Evolutionary conservation across 2,797 vertebrate genomes (phyloP), one percentile per base, ranked within the genome.

Genomic region (Tenualosa ilisha): DNA sequence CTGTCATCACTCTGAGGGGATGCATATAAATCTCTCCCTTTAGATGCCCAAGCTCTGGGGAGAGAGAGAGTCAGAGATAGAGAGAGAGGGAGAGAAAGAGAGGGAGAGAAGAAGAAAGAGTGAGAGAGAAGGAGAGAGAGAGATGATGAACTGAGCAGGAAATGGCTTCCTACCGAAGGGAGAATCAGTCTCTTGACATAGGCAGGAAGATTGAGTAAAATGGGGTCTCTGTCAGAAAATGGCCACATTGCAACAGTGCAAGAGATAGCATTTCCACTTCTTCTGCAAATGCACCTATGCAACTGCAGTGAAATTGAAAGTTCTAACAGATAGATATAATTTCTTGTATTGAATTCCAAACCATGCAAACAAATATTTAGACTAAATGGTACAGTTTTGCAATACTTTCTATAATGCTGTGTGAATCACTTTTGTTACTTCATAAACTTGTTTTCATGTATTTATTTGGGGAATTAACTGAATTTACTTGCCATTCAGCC

Each of bases 1-100:
- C 94, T 94, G 93, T 93, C 93, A 95, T 96, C 94, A 93, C 89
- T 91, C 89, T 88, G 90, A 94, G 92, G 93, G 92, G 93, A 93
- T 94, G 93, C 93, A 93, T 94, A 94, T 95, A 94, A 95, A 95
- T 96, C 88, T 92, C 86, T 85, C 90, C 84, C 61, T 91, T 90
- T 89, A 92, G 88, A 89, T 92, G 91, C 90, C 92, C 93, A 93
- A 91, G 93, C 92, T 90, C 92, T 89, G 87, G 87, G 87, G 83
- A 90, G 85, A 89, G 87, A 85, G 85, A 63, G n/a, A 43, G 81
- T 51, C 15, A 31, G 61, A 26, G 61, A 65, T 24, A 37, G 13
- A 37, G 65, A 40, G 65, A 72, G 26, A 31, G 65, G 15, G 65
- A 72, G 65, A 72, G 65, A 17, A 31, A 37, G 26, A 37, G 31